These are phyloP conservation scores for Argyrosomus japonicus DNA, from an alignment of 2,113 vertebrate species.

Conservation along the genomic window DNA sequence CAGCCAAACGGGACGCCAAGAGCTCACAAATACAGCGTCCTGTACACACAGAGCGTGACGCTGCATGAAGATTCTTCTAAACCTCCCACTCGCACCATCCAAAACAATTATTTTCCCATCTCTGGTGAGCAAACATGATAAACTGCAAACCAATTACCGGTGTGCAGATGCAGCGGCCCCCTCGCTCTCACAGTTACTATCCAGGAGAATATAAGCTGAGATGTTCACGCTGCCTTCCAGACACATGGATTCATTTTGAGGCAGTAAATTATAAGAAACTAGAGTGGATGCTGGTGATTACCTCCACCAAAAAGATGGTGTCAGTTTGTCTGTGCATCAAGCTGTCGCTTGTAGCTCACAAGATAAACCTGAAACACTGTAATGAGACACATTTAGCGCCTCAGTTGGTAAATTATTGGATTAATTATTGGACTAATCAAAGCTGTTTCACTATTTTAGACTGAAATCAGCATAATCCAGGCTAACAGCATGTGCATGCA, in stretches of 20 bases:
- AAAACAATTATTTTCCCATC: background rate
- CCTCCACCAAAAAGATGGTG: background rate
- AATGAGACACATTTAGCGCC: no score
- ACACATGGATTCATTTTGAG: background rate
- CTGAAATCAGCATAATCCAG: no score
- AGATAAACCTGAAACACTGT: background rate
- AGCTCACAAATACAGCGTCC: background rate
- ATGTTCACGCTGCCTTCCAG: background rate
- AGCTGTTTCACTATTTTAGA: no score
- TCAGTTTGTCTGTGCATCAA: no score
- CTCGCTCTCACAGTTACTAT: background rate
- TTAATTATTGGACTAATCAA: no score
- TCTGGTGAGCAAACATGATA: conserved; percentile 6
- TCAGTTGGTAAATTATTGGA: no score
- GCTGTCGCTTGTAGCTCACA: no score
- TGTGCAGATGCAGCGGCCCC: conserved; percentile 47
- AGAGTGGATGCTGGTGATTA: background rate
- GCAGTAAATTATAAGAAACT: background rate
- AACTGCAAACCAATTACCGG: conserved; percentile 48
- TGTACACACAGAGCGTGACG: background rate
- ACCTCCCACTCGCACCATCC: background rate
- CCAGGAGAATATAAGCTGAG: background rate
- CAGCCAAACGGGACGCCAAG: background rate
- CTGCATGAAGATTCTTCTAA: background rate
- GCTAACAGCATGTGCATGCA: no score